Conservation (phyloP, 2,113 vertebrate genomes). For the Pedionomus torquatus region DNA sequence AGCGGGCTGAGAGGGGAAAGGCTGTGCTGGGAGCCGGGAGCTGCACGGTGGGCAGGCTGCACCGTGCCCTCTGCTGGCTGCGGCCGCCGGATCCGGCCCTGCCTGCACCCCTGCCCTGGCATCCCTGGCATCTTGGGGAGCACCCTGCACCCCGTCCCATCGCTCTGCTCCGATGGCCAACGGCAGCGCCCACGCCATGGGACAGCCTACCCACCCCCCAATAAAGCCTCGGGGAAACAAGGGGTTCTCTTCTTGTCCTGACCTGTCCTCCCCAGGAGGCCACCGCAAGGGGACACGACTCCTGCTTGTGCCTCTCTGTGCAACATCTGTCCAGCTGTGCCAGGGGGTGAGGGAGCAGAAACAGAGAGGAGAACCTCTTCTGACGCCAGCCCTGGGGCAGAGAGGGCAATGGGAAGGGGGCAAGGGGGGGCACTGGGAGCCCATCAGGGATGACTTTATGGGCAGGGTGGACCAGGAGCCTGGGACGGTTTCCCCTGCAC, state of each 20-base stretch:
- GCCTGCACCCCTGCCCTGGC: not conserved
- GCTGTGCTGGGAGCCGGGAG: not conserved
- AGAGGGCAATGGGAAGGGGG: rapidly evolving
- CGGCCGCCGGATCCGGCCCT: not conserved
- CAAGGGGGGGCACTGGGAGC: not conserved
- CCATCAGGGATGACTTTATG: rapidly evolving
- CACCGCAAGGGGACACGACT: rapidly evolving
- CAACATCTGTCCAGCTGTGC: not conserved
- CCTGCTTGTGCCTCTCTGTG: not conserved
- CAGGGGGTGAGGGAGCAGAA: rapidly evolving
- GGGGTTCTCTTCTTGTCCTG: not conserved
- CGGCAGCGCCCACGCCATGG: rapidly evolving
- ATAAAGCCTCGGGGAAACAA: rapidly evolving
- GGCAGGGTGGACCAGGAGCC: not conserved
- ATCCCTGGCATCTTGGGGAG: not conserved
- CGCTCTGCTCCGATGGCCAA: rapidly evolving
- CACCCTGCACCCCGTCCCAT: rapidly evolving
- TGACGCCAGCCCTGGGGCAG: not conserved
- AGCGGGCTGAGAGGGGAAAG: not conserved
- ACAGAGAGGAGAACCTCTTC: not conserved
- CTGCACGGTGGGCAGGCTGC: not conserved
- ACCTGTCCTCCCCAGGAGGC: not conserved
- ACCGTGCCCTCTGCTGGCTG: slow-evolving; percentile 64
- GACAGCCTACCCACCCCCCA: rapidly evolving
- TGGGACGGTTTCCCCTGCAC: not conserved